Evolutionary conservation across 2,888 invertebrate species (phyloP).

Genomic region (Coelopa pilipes): DNA sequence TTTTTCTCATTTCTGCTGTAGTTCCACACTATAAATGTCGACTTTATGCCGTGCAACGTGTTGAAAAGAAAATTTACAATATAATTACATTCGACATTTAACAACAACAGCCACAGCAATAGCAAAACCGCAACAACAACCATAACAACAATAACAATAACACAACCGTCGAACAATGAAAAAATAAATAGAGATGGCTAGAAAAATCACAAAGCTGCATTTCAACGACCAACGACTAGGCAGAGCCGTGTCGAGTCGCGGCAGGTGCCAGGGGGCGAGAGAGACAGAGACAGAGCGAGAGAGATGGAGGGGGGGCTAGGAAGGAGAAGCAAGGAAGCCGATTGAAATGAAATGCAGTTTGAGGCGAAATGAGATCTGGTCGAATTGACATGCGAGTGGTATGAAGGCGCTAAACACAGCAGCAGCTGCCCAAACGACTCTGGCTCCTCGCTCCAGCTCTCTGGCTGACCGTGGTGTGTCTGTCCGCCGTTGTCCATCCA

Average conservation of each 20-base stretch:
- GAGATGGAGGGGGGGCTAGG: not conserved
- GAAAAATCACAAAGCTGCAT: not conserved
- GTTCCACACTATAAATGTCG: conserved; percentile 10
- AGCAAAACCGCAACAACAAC: no score
- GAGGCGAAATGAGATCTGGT: conserved; percentile 11
- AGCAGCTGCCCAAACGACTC: conserved; percentile 7
- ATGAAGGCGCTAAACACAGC: conserved; percentile 24
- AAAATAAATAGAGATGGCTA: not conserved
- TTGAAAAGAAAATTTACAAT: conserved; percentile 33
- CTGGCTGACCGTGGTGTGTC: not conserved
- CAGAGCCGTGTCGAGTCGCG: no score
- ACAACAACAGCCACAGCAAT: conserved; percentile 41
- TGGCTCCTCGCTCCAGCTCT: not conserved
- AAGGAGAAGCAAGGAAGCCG: not conserved
- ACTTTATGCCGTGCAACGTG: conserved; percentile 27
- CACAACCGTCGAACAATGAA: conserved; percentile 39
- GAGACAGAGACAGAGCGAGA: not conserved
- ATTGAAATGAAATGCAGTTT: conserved; percentile 5
- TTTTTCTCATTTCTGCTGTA: not conserved
- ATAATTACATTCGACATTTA: conserved; percentile 40
- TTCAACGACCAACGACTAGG: no score
- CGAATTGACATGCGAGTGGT: conserved; percentile 29
- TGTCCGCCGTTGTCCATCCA: not conserved
- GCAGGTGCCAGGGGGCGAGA: not conserved
- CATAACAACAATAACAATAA: conserved; percentile 38